A percentile compares a stretch with the other conserved stretches of the same genome.
These are phyloP conservation scores for Eristalis intricaria DNA, from an alignment of 2,888 invertebrate species.

Conservation along the genomic window DNA sequence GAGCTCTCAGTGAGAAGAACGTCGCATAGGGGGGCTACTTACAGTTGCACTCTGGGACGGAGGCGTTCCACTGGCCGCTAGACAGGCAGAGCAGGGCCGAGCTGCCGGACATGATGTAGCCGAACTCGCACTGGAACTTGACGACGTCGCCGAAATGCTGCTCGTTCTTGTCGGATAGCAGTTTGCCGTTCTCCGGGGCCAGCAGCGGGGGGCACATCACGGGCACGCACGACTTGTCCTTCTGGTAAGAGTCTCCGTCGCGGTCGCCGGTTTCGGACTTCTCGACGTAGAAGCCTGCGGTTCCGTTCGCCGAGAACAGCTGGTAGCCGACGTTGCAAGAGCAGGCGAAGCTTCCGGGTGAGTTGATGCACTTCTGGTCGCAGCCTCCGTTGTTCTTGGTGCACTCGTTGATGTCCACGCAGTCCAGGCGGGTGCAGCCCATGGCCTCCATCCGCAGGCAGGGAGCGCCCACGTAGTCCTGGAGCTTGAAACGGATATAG, in stretches of 20 bases:
- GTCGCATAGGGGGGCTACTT: constrained; percentile 80
- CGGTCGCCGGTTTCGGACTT: constrained; percentile 91
- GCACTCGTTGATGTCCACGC: constrained; percentile 94
- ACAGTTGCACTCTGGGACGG: constrained; percentile 96
- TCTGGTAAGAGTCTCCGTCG: constrained; percentile 93
- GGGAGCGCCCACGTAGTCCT: constrained; percentile 93
- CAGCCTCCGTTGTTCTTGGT: constrained; percentile 93
- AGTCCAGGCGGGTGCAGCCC: constrained; percentile 95
- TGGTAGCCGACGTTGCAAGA: constrained; percentile 96
- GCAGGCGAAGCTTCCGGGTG: constrained; percentile 93
- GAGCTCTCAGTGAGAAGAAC: not conserved
- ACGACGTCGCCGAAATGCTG: constrained; percentile 95
- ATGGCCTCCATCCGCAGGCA: constrained; percentile 95
- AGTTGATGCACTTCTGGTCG: constrained; percentile 95
- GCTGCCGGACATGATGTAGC: constrained; percentile 95
- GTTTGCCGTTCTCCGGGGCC: constrained; percentile 92
- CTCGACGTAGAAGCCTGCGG: constrained; percentile 92
- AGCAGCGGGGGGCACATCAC: constrained; percentile 91
- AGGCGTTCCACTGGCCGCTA: constrained; percentile 96
- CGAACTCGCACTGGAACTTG: constrained; percentile 96
- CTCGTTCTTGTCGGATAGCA: constrained; percentile 90
- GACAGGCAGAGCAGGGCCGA: constrained; percentile 93
- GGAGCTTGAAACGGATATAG: constrained; percentile 91
- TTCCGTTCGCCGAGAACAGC: constrained; percentile 92
- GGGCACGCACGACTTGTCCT: constrained; percentile 97